Percentiles rank a stretch among this genome's conserved stretches.
Conservation (phyloP, 2,113 vertebrate species). For the Ictidomys tridecemlineatus region DNA sequence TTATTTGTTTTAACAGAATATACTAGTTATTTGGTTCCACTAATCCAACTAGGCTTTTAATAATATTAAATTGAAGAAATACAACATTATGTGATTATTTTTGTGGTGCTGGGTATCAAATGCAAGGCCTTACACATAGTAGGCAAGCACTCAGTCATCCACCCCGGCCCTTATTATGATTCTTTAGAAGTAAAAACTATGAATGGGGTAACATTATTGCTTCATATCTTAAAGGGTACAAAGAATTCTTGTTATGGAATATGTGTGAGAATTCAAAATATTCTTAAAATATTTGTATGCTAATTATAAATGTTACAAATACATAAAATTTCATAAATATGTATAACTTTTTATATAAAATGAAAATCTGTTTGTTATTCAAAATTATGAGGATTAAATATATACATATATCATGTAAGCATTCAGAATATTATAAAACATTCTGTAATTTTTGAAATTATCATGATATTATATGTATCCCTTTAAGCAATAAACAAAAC, state of each 20-base stretch:
- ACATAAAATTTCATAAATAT: not conserved
- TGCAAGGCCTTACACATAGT: no score
- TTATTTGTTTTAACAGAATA: not conserved
- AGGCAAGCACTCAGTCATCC: no score
- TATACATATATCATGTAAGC: not conserved
- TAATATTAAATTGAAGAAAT: not conserved
- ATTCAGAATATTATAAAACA: conserved; percentile 26
- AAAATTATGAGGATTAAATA: not conserved
- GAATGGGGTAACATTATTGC: not conserved
- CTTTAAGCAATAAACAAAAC: not conserved
- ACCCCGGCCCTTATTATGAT: not conserved
- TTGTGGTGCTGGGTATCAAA: no score
- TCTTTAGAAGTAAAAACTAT: not conserved
- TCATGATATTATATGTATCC: not conserved
- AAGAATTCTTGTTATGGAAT: not conserved
- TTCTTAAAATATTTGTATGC: not conserved
- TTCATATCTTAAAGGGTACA: not conserved
- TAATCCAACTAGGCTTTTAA: conserved; percentile 10
- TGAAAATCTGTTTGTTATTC: not conserved
- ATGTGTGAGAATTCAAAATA: not conserved
- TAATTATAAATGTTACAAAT: not conserved
- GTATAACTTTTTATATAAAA: not conserved
- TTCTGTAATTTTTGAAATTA: not conserved
- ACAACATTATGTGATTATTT: not conserved
- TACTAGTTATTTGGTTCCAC: not conserved